Percentiles rank a stretch among this genome's conserved stretches.
Evolutionary conservation across 2,797 vertebrate genomes (phyloP).

Genomic region (Gymnopithys bicolor): DNA sequence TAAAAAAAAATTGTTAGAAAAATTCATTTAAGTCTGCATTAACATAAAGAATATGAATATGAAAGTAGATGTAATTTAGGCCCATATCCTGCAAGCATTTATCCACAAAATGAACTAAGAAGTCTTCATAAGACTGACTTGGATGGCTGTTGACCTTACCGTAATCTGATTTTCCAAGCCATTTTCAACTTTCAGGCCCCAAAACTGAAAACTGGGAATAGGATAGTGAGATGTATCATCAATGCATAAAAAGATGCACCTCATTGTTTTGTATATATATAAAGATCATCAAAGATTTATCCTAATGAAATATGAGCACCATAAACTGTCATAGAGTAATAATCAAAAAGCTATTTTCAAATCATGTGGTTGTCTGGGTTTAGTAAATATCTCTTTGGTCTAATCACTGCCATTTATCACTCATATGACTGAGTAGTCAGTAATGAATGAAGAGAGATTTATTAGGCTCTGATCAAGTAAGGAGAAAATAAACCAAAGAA

Average conservation of each 20-base stretch:
- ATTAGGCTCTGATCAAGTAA: background rate
- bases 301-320: background rate
- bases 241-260: background rate
- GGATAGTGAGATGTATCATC: background rate
- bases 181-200: background rate
- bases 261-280: background rate
- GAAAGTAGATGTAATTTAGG: background rate
- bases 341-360: background rate
- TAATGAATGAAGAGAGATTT: background rate
- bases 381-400: background rate
- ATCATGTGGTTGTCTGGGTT: background rate
- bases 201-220: background rate
- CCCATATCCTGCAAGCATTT: background rate
- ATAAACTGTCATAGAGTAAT: background rate
- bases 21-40: background rate
- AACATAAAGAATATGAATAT: background rate
- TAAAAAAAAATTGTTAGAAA: background rate
- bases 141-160: background rate
- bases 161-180: background rate
- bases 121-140: background rate
- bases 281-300: background rate
- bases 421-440: background rate
- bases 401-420: background rate
- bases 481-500: background rate
- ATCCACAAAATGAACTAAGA: background rate